phyloP scores from a whole-genome alignment of 2,113 vertebrate genomes.

The Clarias macrocephalus region DNA sequence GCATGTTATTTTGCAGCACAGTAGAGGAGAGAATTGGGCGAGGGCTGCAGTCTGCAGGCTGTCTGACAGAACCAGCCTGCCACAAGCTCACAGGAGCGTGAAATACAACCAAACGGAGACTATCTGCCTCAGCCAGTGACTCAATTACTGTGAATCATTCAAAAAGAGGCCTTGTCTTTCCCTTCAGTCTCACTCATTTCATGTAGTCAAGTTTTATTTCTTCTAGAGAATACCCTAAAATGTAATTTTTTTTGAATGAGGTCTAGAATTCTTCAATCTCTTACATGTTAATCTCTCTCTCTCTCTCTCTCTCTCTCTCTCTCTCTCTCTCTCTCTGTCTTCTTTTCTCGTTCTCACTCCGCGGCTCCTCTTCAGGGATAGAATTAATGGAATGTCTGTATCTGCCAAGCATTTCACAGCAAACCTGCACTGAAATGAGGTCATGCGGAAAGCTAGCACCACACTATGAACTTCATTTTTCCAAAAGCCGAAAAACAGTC shows the following conservation, averaged over 20 bases:
- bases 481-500: constrained; percentile 23
- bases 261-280: not conserved
- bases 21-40: constrained; percentile 45
- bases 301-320: not conserved
- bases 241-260: constrained; percentile 28
- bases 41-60: constrained; percentile 37
- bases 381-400: constrained; percentile 43
- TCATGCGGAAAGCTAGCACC: constrained; percentile 23
- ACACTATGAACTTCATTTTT: constrained; percentile 24
- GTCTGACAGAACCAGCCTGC: constrained; percentile 46
- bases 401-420: constrained; percentile 40
- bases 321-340: not conserved
- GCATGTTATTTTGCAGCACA: constrained; percentile 48
- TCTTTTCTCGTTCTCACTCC: not conserved
- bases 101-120: constrained; percentile 47
- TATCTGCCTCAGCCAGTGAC: constrained; percentile 50
- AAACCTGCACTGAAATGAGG: constrained; percentile 42
- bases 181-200: constrained; percentile 21
- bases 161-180: constrained; percentile 43
- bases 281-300: not conserved
- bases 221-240: constrained; percentile 25
- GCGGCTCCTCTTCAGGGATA: constrained; percentile 16
- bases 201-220: constrained; percentile 35
- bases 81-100: constrained; percentile 48
- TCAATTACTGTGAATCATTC: constrained; percentile 50